phyloP scores from a whole-genome alignment of 1,140 invertebrate genomes.

The Charaxes varanes region DNA sequence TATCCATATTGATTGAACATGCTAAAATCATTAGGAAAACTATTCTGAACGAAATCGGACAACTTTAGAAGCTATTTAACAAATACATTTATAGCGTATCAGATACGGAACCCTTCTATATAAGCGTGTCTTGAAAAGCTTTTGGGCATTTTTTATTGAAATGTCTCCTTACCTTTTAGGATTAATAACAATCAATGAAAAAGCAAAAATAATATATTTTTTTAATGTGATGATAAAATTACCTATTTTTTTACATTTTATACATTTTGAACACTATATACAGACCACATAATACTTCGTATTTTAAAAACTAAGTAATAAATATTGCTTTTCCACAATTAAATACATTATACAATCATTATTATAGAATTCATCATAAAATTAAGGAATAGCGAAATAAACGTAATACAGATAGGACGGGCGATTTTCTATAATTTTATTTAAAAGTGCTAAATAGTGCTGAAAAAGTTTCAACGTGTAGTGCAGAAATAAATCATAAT shows the following conservation, averaged over 20 bases:
- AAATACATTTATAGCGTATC: no score
- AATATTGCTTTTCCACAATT: constrained; percentile 27
- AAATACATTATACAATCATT: constrained; percentile 11
- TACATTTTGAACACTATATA: constrained; percentile 31
- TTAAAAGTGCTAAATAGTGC: constrained; percentile 5
- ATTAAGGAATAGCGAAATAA: constrained; percentile 5
- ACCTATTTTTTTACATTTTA: constrained; percentile 29
- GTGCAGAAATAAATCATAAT: background rate
- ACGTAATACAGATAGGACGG: constrained; percentile 15
- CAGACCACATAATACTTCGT: constrained; percentile 22
- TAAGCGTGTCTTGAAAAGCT: no score
- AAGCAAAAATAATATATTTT: constrained; percentile 9
- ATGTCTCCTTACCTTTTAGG: no score
- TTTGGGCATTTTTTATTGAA: no score
- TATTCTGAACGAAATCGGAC: no score
- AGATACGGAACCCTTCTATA: no score
- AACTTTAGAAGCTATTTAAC: no score
- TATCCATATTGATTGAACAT: no score
- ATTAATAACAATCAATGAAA: constrained; percentile 5
- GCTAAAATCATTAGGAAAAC: no score
- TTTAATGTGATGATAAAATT: constrained; percentile 26
- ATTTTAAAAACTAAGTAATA: constrained; percentile 19
- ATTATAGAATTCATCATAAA: constrained; percentile 15
- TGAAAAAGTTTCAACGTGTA: constrained; percentile 1
- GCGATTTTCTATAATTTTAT: constrained; percentile 1